phyloP scores from a whole-genome alignment of 2,888 invertebrate species.

The Minunthozetes semirufus region DNA sequence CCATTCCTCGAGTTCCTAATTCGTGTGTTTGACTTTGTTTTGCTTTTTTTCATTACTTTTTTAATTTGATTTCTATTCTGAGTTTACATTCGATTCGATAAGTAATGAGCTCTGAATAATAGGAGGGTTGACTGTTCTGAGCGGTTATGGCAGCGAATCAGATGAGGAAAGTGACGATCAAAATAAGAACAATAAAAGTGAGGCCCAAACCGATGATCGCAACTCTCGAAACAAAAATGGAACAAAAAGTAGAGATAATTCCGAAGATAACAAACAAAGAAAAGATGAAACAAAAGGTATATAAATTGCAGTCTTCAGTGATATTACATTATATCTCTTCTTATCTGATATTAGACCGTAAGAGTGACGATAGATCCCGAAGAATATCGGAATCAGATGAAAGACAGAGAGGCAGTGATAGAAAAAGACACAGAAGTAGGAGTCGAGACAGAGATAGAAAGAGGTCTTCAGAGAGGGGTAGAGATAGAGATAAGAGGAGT shows the following conservation, averaged over 20 bases:
- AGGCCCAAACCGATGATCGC: constrained; percentile 6
- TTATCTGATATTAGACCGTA: no score
- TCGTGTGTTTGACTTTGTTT: constrained; percentile 51
- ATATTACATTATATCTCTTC: no score
- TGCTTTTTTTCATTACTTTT: constrained; percentile 47
- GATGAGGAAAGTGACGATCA: constrained; percentile 56
- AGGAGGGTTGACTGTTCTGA: constrained; percentile 33
- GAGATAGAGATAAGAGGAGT: constrained; percentile 23
- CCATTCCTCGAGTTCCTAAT: constrained; percentile 67
- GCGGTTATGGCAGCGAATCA: constrained; percentile 57
- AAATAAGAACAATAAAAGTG: constrained; percentile 32
- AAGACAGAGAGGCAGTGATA: neutral
- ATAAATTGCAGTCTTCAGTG: neutral
- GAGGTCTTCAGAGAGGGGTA: neutral
- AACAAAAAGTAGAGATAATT: neutral
- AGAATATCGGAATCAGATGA: neutral
- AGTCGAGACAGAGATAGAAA: constrained; percentile 3
- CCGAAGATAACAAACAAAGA: neutral
- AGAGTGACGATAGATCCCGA: neutral
- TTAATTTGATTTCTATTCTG: neutral
- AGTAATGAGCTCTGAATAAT: neutral
- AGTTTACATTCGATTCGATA: neutral
- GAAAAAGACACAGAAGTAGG: constrained; percentile 34
- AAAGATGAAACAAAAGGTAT: neutral
- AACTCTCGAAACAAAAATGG: constrained; percentile 35